Conservation (phyloP, 2,888 invertebrate species). For the Rosalia funebris region DNA sequence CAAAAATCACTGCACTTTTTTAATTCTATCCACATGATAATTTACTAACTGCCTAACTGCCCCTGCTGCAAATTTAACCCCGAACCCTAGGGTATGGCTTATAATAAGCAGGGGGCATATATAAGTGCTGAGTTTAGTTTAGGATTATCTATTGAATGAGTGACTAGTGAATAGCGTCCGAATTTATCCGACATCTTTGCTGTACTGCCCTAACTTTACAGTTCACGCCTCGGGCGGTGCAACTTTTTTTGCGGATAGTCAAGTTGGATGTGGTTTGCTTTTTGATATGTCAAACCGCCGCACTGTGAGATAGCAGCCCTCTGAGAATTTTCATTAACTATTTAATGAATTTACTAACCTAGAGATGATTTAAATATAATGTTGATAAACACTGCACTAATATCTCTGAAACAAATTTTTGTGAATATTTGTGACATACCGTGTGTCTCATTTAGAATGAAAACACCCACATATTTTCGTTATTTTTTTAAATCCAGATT, state of each 20-base stretch:
- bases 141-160: slow-evolving; percentile 51
- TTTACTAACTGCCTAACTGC: slow-evolving; percentile 28
- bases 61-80: slow-evolving; percentile 25
- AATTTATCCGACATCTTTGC: slow-evolving; percentile 42
- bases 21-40: slow-evolving; percentile 37
- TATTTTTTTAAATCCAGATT: no score
- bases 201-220: slow-evolving; percentile 24
- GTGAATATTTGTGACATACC: no score
- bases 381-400: no score
- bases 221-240: slow-evolving; percentile 46
- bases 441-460: no score
- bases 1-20: slow-evolving; percentile 42
- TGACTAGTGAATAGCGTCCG: slow-evolving; percentile 47
- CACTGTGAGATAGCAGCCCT: neutral
- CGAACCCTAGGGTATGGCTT: slow-evolving; percentile 13
- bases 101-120: slow-evolving; percentile 35
- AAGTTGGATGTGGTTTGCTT: slow-evolving; percentile 46
- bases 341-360: no score
- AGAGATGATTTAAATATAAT: no score
- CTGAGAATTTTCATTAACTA: no score
- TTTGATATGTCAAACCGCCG: slow-evolving; percentile 44
- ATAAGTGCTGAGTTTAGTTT: slow-evolving; percentile 51
- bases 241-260: slow-evolving; percentile 42
- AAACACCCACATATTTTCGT: no score
- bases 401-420: no score